Conservation (phyloP, 2,797 vertebrate genomes). For the Meriones psammophilus region DNA sequence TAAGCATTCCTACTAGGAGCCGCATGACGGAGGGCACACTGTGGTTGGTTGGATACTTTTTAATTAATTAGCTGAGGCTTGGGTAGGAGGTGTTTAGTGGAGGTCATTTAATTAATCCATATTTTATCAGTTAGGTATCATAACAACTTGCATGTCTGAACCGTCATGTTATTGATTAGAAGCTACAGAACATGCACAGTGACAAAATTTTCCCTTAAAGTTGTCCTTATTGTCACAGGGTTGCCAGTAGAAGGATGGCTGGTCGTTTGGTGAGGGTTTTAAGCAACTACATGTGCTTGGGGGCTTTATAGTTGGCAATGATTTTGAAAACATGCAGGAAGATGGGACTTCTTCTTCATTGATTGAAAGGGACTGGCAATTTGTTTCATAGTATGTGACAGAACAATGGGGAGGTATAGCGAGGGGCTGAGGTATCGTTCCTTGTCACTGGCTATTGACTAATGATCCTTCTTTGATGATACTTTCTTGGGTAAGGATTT, state of each 20-base stretch:
- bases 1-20: not conserved
- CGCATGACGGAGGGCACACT: not conserved
- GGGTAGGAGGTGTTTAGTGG: no score
- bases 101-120: not conserved
- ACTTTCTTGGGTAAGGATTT: not conserved
- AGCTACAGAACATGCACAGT: not conserved
- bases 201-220: not conserved
- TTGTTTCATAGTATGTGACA: not conserved
- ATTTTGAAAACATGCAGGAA: not conserved
- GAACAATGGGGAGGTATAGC: not conserved
- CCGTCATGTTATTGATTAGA: not conserved
- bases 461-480: not conserved
- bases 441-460: not conserved
- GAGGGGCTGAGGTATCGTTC: not conserved
- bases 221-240: not conserved
- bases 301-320: not conserved
- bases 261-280: not conserved
- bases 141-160: not conserved
- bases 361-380: not conserved
- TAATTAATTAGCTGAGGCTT: not conserved
- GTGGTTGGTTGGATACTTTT: not conserved
- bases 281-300: not conserved
- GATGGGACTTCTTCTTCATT: not conserved
- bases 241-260: not conserved
- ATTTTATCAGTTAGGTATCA: not conserved